Evolutionary conservation across 2,113 vertebrate species (phyloP), one percentile per base, ranked within the genome.

Genomic region (Symphodus melops): DNA sequence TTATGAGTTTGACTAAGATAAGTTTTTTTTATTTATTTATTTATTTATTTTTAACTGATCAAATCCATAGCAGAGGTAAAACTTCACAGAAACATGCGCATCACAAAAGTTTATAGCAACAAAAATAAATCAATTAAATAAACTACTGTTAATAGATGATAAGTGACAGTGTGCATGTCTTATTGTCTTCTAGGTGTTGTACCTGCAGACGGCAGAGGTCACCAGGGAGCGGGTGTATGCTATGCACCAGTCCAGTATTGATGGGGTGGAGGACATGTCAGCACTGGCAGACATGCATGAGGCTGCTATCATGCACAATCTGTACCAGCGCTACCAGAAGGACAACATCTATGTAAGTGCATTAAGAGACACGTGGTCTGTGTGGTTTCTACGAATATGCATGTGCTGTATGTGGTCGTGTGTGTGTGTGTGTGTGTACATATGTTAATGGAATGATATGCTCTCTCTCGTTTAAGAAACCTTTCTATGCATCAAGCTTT

Each of bases 221-320:
- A 94, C 92, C 82, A 92, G 94, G 76, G 95, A 96, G 85, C 93
- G 89, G 55, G 94, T 97, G 49, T 92, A 94, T 6, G 94, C 95
- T 5, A 98, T 98, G 96, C 95, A 97, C 87, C 94, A 93, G 90
- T 95, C 92, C 90, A 97, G 95, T 36, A 16, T 92, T 16, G 94
- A 96, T 13, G 96, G 96, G 5, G 96, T 97, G 88, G 96, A 97
- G 90, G 96, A 98, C 90, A 98, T 98, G 96, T 96, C 96, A 9
- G 81, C 91, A 1, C 91, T 98, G 92, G 93, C 94, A 1, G 96
- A 98, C 65, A 92, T 98, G 55, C 96, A 98, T 4, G 96, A 98
- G 82, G 95, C 95, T 11, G 95, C 96, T 79, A 98, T 98, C 88
- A 95, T 98, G 94, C 94, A 96, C 75, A 97, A 98, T 86, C 90